phyloP scores from a whole-genome alignment of 1,140 invertebrate genomes.

The Drosophila hydei region DNA sequence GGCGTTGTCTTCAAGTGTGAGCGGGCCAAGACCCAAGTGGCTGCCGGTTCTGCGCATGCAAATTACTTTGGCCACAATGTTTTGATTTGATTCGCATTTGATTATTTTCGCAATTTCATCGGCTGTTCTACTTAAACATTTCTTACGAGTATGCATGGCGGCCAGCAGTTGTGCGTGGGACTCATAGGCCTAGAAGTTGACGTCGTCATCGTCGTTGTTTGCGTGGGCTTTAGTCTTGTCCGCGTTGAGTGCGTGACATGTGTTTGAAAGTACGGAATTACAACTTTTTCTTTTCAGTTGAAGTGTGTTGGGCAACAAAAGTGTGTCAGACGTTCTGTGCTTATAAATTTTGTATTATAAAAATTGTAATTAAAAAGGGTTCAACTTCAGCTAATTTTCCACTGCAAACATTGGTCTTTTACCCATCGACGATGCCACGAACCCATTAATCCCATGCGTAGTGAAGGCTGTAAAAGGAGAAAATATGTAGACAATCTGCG shows the following conservation, averaged over 20 bases:
- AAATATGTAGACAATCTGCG: slow-evolving; percentile 29
- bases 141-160: slow-evolving; percentile 26
- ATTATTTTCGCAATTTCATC: slow-evolving; percentile 62
- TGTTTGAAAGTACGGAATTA: slow-evolving; percentile 58
- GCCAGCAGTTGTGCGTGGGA: slow-evolving; percentile 56
- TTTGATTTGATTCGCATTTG: slow-evolving; percentile 79
- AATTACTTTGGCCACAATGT: slow-evolving; percentile 76
- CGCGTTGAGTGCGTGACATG: slow-evolving; percentile 68
- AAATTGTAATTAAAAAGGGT: no score
- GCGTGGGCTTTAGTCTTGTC: slow-evolving; percentile 53
- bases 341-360: no score
- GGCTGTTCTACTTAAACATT: slow-evolving; percentile 60
- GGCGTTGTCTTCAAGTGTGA: slow-evolving; percentile 64
- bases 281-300: slow-evolving; percentile 6
- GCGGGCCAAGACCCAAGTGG: slow-evolving; percentile 24
- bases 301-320: slow-evolving; percentile 1
- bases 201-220: no score
- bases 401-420: neutral
- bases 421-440: slow-evolving; percentile 18
- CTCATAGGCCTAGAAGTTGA: slow-evolving; percentile 39
- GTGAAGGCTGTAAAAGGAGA: slow-evolving; percentile 16
- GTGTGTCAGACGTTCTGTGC: slow-evolving; percentile 3
- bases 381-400: slow-evolving; percentile 17
- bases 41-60: slow-evolving; percentile 60
- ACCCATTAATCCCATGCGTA: slow-evolving; percentile 77